Evolutionary conservation across 2,888 invertebrate species (phyloP), one percentile per base, ranked within the genome.

Genomic region (Dryobotodes eremita): DNA sequence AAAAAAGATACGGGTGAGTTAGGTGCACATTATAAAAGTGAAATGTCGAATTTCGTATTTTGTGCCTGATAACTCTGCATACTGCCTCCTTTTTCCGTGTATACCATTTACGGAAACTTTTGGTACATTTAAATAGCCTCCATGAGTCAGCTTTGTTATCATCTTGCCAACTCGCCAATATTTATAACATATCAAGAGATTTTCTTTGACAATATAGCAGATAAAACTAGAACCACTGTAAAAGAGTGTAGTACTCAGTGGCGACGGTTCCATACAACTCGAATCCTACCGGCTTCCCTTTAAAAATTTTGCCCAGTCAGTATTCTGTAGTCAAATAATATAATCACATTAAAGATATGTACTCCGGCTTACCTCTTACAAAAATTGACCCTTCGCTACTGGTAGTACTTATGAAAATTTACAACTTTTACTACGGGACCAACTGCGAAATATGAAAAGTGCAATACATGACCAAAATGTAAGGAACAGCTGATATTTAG

Each of bases 1-100:
- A 97, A 96, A 85, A 94, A 93, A 46, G 96, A 96, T 71, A 90
- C 91, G 57, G 95, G 96, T 96, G 62, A 68, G 62, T 80, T 69
- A 23, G 11, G 2, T 36, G 20, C 20, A n/a, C 23, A 36, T 31
- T 23, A 31, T 50, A 53, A 53, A 31, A 68, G 13, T 20, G 26
- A 20, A 15, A 50, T 5, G 13, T 15, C 2, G 68, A 68, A 48
- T 26, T 26, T 46, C 46, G 20, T 46, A 26, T 36, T 8, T 36
- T 23, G 36, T 17, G 46, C 46, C 26, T 36, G 26, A 61, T 31
- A 42, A 20, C 20, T 11, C 20, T 5, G 11, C 1, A 20, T 62
- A 62, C 10, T 20, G 31, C 31, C 20, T 62, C 5, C 11, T 20
- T 20, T 68, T 36, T 2, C 48, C 50, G 23, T 36, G 31, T 57